These are phyloP conservation scores for Dinomys branickii DNA, from an alignment of 2,113 vertebrate species.

Conservation along the genomic window DNA sequence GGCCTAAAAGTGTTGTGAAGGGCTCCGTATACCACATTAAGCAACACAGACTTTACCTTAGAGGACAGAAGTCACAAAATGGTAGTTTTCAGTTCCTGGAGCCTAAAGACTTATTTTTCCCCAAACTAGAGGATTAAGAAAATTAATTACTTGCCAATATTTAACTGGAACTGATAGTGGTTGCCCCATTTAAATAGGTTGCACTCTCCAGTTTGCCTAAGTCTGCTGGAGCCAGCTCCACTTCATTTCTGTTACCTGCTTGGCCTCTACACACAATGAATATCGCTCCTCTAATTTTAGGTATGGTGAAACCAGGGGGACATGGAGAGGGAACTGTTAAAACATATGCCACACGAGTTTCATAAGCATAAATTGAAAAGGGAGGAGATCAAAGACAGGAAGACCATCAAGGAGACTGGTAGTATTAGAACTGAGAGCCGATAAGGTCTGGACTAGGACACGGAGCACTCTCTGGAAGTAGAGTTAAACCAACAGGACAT, in stretches of 20 bases:
- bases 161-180: not conserved
- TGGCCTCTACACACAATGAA: not conserved
- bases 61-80: not conserved
- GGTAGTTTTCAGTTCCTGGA: not conserved
- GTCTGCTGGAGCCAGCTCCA: not conserved
- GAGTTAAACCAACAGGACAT: not conserved
- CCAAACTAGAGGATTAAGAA: not conserved
- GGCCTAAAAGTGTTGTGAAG: not conserved
- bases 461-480: not conserved
- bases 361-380: not conserved
- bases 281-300: not conserved
- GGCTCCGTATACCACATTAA: not conserved
- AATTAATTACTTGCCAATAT: not conserved
- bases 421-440: not conserved
- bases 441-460: not conserved
- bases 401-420: not conserved
- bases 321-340: not conserved
- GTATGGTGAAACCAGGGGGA: not conserved
- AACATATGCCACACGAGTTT: not conserved
- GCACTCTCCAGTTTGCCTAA: not conserved
- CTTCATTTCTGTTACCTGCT: not conserved
- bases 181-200: not conserved
- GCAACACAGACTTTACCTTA: not conserved
- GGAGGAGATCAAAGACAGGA: not conserved
- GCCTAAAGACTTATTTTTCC: not conserved